phyloP scores from a whole-genome alignment of 2,888 invertebrate genomes.

The Chrysina gloriosa region DNA sequence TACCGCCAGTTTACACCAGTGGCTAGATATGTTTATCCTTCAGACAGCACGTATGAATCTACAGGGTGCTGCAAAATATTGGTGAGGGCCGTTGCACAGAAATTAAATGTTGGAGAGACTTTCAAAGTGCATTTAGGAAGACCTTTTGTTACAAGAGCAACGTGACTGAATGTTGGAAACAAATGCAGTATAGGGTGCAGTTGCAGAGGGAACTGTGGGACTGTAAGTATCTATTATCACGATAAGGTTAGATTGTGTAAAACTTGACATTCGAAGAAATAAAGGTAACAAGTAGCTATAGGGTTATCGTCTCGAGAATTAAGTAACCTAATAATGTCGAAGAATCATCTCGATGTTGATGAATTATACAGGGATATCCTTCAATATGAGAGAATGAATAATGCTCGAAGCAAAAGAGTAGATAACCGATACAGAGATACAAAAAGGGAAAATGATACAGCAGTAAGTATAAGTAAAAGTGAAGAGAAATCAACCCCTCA shows the following conservation, averaged over 20 bases:
- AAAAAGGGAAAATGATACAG: too few species aligned
- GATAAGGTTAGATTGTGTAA: neutral
- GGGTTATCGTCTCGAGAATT: too few species aligned
- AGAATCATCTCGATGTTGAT: too few species aligned
- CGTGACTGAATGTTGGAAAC: neutral
- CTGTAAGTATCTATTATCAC: neutral
- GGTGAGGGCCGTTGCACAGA: conserved; percentile 19
- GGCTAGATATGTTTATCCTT: conserved; percentile 14
- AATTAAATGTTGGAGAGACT: neutral
- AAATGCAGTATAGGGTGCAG: neutral
- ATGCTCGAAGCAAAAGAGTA: too few species aligned
- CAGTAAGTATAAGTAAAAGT: too few species aligned
- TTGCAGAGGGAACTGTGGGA: neutral
- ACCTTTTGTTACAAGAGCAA: neutral
- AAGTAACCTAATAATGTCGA: too few species aligned
- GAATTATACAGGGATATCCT: too few species aligned
- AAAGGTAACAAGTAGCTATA: neutral
- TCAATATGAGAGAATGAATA: too few species aligned
- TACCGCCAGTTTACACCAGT: conserved; percentile 10
- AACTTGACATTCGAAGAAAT: neutral
- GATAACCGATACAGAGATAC: too few species aligned
- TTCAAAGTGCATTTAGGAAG: neutral
- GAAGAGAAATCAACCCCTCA: too few species aligned
- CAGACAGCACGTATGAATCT: conserved; percentile 13
- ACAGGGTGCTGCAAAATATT: conserved; percentile 25